Evolutionary conservation across 2,113 vertebrate species (phyloP).

Genomic region (Eonycteris spelaea): DNA sequence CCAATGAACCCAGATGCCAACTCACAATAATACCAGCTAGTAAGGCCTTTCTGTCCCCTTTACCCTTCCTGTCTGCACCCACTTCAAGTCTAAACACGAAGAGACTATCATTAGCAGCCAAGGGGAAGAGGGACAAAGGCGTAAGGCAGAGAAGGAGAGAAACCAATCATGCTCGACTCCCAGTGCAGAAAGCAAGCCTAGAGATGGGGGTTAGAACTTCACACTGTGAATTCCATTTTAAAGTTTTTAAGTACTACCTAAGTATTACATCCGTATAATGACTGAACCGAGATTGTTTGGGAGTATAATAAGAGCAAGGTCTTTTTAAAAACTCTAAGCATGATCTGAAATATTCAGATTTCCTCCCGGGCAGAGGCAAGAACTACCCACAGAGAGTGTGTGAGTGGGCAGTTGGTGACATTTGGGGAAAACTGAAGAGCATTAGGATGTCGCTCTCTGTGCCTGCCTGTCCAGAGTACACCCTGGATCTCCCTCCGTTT

Average conservation of each 20-base stretch:
- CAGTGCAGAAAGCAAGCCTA: neutral
- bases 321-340: neutral
- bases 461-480: neutral
- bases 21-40: neutral
- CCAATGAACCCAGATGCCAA: neutral
- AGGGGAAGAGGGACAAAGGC: neutral
- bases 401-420: rapidly evolving
- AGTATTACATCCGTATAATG: neutral
- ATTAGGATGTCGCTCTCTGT: rapidly evolving
- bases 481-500: neutral
- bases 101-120: neutral
- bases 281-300: neutral
- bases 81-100: neutral
- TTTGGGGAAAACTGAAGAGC: neutral
- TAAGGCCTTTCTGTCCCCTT: neutral
- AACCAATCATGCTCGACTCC: rapidly evolving
- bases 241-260: neutral
- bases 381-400: neutral
- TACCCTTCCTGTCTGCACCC: neutral
- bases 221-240: neutral
- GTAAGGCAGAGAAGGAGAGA: neutral
- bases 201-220: rapidly evolving
- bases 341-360: neutral
- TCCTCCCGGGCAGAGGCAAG: neutral
- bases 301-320: neutral